phyloP scores from a whole-genome alignment of 2,797 vertebrate species.

The Poecilia gillii region DNA sequence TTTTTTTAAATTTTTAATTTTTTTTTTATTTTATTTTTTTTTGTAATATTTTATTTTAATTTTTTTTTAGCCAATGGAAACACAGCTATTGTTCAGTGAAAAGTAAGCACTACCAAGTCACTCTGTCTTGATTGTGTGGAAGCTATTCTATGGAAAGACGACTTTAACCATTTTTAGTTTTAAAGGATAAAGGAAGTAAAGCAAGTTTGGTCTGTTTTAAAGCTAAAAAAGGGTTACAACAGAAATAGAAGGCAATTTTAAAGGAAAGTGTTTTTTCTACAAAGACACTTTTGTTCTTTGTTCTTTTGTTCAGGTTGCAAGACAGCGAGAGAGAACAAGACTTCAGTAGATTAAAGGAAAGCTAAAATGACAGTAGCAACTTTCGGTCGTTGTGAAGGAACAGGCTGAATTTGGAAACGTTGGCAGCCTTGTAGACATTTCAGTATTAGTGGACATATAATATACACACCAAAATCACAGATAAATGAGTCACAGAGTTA shows the following conservation, averaged over 20 bases:
- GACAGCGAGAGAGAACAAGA: not conserved
- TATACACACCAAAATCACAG: not conserved
- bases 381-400: not conserved
- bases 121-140: not conserved
- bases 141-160: not conserved
- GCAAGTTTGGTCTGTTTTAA: not conserved
- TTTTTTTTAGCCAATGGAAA: too few species aligned
- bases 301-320: not conserved
- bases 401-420: not conserved
- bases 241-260: not conserved
- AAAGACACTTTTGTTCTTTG: not conserved
- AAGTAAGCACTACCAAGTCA: not conserved
- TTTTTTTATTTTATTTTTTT: too few species aligned
- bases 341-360: not conserved
- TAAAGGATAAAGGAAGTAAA: not conserved
- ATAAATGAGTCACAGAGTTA: not conserved
- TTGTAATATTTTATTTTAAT: too few species aligned
- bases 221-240: not conserved
- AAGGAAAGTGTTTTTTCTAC: not conserved
- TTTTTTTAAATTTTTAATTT: too few species aligned
- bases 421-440: not conserved
- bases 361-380: not conserved
- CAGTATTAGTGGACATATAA: not conserved
- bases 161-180: not conserved
- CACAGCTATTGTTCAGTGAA: not conserved